These are phyloP conservation scores for Calvadosia cruxmelitensis DNA, from an alignment of 30 jellyfish, hydroid and myxozoan species.

Conservation along the genomic window DNA sequence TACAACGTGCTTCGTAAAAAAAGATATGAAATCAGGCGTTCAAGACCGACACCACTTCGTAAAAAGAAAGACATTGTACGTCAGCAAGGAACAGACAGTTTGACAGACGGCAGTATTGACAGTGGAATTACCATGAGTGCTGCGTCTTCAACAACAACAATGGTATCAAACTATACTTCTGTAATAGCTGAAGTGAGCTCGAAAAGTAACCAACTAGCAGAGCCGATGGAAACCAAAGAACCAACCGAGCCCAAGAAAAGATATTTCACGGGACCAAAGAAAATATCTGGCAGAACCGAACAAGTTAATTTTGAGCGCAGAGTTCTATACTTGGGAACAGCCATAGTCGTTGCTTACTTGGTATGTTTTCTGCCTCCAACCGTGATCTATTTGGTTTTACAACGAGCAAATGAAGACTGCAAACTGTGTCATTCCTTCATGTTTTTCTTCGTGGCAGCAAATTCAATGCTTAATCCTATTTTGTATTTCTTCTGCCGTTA, in stretches of 20 bases:
- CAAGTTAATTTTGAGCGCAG: neutral
- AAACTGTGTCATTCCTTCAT: neutral
- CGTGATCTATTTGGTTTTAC: neutral
- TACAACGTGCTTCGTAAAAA: neutral
- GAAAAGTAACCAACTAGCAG: neutral
- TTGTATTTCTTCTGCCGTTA: neutral
- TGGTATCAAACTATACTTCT: neutral
- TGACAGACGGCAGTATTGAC: neutral
- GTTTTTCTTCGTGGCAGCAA: neutral
- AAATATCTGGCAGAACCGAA: neutral
- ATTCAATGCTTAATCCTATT: neutral
- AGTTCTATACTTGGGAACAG: neutral
- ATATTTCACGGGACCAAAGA: neutral
- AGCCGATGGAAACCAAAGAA: neutral
- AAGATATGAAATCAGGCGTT: neutral
- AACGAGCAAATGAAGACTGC: neutral
- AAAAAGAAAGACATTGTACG: neutral
- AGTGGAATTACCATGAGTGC: neutral
- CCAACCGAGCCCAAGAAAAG: neutral
- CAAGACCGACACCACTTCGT: neutral
- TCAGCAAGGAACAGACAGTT: neutral
- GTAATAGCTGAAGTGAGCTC: neutral
- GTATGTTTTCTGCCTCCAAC: neutral
- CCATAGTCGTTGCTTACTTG: neutral
- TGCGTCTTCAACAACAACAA: neutral